Conservation (phyloP, 2,113 vertebrate genomes). For the Xenopus tropicalis region DNA sequence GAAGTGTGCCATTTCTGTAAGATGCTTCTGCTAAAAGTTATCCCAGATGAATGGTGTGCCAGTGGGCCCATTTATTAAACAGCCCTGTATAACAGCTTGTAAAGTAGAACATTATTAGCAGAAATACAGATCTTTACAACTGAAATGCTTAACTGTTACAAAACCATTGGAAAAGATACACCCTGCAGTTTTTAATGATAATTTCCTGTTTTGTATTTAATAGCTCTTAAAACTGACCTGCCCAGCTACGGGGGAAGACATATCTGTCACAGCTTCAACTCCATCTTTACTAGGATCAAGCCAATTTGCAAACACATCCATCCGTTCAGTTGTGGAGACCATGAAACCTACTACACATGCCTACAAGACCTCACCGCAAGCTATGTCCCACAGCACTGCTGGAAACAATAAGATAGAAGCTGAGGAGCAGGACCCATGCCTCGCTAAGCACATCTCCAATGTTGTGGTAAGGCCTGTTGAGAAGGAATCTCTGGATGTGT, state of each 20-base stretch:
- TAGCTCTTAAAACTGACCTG: conserved; percentile 42
- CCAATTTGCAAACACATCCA: not conserved
- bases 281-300: not conserved
- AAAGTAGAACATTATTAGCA: no score
- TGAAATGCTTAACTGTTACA: no score
- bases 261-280: not conserved
- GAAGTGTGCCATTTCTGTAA: no score
- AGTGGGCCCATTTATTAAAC: no score
- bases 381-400: fast-evolving
- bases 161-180: no score
- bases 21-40: no score
- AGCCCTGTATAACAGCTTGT: no score
- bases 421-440: not conserved
- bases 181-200: no score
- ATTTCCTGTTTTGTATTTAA: not conserved
- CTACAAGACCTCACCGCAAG: not conserved
- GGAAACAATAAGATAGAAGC: not conserved
- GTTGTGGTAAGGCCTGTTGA: not conserved
- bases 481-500: not conserved
- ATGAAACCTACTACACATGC: fast-evolving
- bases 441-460: not conserved
- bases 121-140: no score
- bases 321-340: not conserved
- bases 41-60: no score
- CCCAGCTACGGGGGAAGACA: not conserved